These are phyloP conservation scores for Champsocephalus esox DNA, from an alignment of 2,797 vertebrate species.

Conservation along the genomic window DNA sequence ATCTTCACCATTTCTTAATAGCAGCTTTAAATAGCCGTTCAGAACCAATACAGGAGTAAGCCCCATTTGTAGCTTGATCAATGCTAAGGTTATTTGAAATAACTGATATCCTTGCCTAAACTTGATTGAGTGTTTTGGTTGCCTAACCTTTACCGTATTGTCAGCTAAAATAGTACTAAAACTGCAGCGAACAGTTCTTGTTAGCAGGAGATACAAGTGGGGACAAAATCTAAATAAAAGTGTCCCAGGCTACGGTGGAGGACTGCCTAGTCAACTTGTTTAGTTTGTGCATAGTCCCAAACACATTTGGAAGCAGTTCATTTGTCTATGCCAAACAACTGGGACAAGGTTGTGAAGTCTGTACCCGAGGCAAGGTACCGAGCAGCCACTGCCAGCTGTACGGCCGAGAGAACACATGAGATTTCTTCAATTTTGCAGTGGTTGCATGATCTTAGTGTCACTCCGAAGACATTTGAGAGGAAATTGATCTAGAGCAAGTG, in stretches of 20 bases:
- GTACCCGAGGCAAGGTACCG: slow-evolving; percentile 52
- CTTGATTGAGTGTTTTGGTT: too few species aligned
- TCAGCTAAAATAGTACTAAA: neutral
- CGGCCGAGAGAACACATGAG: neutral
- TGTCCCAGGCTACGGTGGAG: slow-evolving; percentile 44
- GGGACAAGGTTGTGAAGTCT: slow-evolving; percentile 67
- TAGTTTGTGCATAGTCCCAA: slow-evolving; percentile 25
- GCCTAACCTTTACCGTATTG: too few species aligned
- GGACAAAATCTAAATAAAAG: slow-evolving; percentile 49
- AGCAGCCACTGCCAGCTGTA: slow-evolving; percentile 48
- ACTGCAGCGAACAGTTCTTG: slow-evolving; percentile 13
- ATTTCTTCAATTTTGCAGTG: slow-evolving; percentile 17
- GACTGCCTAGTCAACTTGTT: slow-evolving; percentile 57
- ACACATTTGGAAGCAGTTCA: slow-evolving; percentile 50
- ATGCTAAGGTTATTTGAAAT: too few species aligned
- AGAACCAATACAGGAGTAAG: neutral
- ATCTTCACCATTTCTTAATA: neutral
- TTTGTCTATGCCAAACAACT: slow-evolving; percentile 70
- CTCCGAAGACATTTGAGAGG: slow-evolving; percentile 4
- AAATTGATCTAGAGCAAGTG: slow-evolving; percentile 18
- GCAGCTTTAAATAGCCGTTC: neutral
- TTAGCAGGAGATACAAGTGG: slow-evolving; percentile 15
- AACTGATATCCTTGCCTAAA: too few species aligned
- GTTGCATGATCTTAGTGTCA: slow-evolving; percentile 26
- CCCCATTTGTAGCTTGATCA: too few species aligned